phyloP scores from a whole-genome alignment of 2,113 vertebrate genomes.

The Saccopteryx leptura region DNA sequence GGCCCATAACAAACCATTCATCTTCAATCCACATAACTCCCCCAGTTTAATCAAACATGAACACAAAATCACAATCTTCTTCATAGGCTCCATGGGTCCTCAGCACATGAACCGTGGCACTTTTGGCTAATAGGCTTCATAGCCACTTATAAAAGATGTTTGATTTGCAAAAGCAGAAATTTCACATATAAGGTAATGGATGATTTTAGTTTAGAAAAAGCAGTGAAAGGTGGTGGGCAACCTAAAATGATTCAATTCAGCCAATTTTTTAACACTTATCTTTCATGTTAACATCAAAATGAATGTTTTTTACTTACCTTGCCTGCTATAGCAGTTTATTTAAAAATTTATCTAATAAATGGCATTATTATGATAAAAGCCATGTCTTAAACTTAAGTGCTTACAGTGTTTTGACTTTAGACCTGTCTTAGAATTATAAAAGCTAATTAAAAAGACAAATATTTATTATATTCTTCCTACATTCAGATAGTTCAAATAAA shows the following conservation, averaged over 20 bases:
- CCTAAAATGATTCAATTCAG: constrained; percentile 67
- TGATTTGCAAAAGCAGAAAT: constrained; percentile 60
- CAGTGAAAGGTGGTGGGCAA: constrained; percentile 54
- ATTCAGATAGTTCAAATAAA: neutral
- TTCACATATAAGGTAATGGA: constrained; percentile 59
- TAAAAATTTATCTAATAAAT: constrained; percentile 50
- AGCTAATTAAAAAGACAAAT: neutral
- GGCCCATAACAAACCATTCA: neutral
- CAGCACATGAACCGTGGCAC: neutral
- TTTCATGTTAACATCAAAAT: constrained; percentile 62
- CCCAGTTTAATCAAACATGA: constrained; percentile 62
- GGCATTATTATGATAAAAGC: neutral
- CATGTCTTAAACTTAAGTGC: constrained; percentile 12
- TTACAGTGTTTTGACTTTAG: neutral
- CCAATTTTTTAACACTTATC: constrained; percentile 9
- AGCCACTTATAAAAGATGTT: constrained; percentile 53
- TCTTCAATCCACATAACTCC: constrained; percentile 59
- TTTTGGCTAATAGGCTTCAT: constrained; percentile 23
- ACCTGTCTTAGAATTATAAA: constrained; percentile 18
- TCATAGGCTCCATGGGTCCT: constrained; percentile 16
- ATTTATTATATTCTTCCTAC: neutral
- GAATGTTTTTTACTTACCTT: constrained; percentile 65
- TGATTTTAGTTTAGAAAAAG: constrained; percentile 55
- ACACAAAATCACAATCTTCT: constrained; percentile 54
- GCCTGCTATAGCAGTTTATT: constrained; percentile 12